These are phyloP conservation scores for Rhagoletis pomonella DNA, from an alignment of 1,140 invertebrate species.

Conservation along the genomic window DNA sequence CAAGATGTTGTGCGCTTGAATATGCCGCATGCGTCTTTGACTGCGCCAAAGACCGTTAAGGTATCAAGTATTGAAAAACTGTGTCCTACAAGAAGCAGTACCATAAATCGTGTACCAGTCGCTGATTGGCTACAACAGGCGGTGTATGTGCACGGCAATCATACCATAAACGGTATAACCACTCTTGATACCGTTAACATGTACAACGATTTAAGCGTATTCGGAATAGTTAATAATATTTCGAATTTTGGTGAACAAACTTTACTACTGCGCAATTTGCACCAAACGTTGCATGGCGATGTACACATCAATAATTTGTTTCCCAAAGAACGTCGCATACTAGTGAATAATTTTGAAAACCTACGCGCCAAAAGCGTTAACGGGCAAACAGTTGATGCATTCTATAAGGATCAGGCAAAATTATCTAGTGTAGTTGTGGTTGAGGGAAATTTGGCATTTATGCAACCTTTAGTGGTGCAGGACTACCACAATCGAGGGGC, in stretches of 20 bases:
- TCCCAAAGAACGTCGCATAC: slow-evolving; percentile 59
- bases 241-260: slow-evolving; percentile 57
- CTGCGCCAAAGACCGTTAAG: slow-evolving; percentile 68
- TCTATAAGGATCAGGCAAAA: slow-evolving; percentile 56
- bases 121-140: slow-evolving; percentile 72
- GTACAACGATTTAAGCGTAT: slow-evolving; percentile 65
- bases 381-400: slow-evolving; percentile 61
- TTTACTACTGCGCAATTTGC: slow-evolving; percentile 62
- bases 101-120: slow-evolving; percentile 73
- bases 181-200: slow-evolving; percentile 64
- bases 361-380: slow-evolving; percentile 66
- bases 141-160: slow-evolving; percentile 69
- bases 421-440: slow-evolving; percentile 53
- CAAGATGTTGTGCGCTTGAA: slow-evolving; percentile 73
- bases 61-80: slow-evolving; percentile 65
- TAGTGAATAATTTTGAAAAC: slow-evolving; percentile 66
- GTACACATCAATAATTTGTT: slow-evolving; percentile 63
- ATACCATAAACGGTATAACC: slow-evolving; percentile 64
- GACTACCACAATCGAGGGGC: slow-evolving; percentile 35
- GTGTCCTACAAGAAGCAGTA: slow-evolving; percentile 61
- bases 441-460: slow-evolving; percentile 63
- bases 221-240: slow-evolving; percentile 64
- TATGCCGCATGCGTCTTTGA: slow-evolving; percentile 59
- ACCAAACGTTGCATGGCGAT: slow-evolving; percentile 62
- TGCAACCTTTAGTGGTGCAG: slow-evolving; percentile 62